Base-by-base conservation (phyloP, 1,140 invertebrate genomes). In the Drosophila sproati region DNA sequence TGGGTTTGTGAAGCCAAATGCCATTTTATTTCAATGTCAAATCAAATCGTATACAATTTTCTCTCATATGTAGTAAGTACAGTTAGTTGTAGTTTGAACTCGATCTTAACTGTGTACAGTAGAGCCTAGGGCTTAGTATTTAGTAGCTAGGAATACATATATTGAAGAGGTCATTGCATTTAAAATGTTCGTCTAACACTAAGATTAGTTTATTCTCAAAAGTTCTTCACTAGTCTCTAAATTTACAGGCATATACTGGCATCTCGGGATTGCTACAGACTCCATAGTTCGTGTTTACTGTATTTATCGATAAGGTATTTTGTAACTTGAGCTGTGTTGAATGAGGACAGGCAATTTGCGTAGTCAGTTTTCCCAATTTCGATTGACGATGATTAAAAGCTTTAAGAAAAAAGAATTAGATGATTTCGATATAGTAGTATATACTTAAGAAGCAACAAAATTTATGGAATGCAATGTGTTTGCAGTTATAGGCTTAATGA, bases 181-280 rank as follows among this genome's bases (percentile, higher is more conserved):
- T 85, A 54, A 83, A 85, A 80, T 66, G 59, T 76, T 45, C 1
- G 29, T 73, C 51, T 71, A 80, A 12, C 55, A 29, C 69, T 70
- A 77, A 20, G 39, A 48, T 41, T 48, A 29, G 6, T 37, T 39
- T 57, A 7, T 56, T 61, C 37, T 67, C 20, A 72, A 52, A 73
- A 41, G 71, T 67, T 47, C 35, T 60, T 77, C 41, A 71, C 72
- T 81, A 69, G 50, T 86, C 82, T 86, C 82, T 86, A 78, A 69
- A 82, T 59, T 80, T 77, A 77, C 80, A 87, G 83, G 83, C 82
- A 87, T 81, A 66, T 79, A 80, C 82, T 87, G 83, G 82, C 80
- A 88, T 82, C 76, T 72, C 43, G 47, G 59, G 77, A 74, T 73
- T 69, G 54, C 48, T 57, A 59, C 56, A 73, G 52, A 76, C 55